These are phyloP conservation scores for Danaus chrysippus DNA, from an alignment of 2,888 invertebrate species.

Conservation along the genomic window DNA sequence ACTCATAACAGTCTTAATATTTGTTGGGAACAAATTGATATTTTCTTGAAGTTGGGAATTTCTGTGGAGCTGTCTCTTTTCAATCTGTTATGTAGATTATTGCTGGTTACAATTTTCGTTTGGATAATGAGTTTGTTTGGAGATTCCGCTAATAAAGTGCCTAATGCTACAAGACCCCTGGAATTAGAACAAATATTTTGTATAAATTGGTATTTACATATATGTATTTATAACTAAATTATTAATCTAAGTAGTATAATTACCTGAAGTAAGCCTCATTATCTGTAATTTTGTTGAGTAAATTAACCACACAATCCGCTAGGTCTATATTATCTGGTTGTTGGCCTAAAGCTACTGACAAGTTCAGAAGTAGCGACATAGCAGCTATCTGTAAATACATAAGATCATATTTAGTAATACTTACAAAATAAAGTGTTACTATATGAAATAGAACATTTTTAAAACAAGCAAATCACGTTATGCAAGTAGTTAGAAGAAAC, in stretches of 20 bases:
- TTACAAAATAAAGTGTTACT: no score
- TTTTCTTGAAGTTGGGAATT: constrained; percentile 57
- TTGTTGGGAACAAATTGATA: constrained; percentile 65
- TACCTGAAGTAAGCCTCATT: constrained; percentile 84
- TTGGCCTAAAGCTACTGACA: constrained; percentile 81
- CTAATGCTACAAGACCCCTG: constrained; percentile 86
- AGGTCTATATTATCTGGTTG: constrained; percentile 74
- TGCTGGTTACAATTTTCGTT: constrained; percentile 59
- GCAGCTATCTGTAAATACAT: constrained; percentile 81
- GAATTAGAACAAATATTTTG: constrained; percentile 20
- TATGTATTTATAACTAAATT: not conserved
- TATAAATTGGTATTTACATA: no score
- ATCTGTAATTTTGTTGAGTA: constrained; percentile 80
- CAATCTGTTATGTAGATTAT: constrained; percentile 57
- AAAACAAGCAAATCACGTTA: no score
- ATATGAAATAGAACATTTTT: no score
- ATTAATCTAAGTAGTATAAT: constrained; percentile 5
- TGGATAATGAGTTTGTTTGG: constrained; percentile 62
- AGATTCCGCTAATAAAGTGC: constrained; percentile 81
- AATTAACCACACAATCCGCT: constrained; percentile 74
- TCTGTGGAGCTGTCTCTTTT: constrained; percentile 53
- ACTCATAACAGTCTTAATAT: constrained; percentile 64
- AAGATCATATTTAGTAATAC: not conserved
- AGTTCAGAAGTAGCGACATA: constrained; percentile 85
- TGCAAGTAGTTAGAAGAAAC: no score